Evolutionary conservation across 1,140 invertebrate species (phyloP).

Genomic region (Hycleus cichorii): DNA sequence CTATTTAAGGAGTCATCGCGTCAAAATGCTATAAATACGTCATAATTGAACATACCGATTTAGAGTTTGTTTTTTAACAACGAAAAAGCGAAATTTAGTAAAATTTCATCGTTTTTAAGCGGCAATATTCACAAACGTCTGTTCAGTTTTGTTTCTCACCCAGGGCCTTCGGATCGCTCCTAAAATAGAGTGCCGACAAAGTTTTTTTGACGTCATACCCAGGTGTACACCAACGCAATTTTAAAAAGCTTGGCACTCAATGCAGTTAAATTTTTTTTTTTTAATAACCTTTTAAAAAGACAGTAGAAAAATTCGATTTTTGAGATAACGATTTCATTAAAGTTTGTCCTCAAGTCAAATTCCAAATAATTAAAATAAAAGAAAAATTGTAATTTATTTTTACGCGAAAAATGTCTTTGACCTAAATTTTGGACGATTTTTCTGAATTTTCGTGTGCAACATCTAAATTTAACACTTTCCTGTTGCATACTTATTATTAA

Average conservation of each 20-base stretch:
- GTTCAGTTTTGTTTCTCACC: constrained; percentile 5
- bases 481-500: background rate
- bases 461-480: constrained; percentile 6
- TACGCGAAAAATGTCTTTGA: constrained; percentile 1
- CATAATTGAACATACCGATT: background rate
- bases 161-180: constrained; percentile 9
- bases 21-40: background rate
- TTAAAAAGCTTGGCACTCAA: too few species aligned
- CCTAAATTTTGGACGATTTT: background rate
- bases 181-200: constrained; percentile 14
- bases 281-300: too few species aligned
- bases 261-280: too few species aligned
- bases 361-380: too few species aligned
- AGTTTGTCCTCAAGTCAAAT: too few species aligned
- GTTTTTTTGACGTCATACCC: constrained; percentile 11
- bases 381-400: too few species aligned
- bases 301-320: too few species aligned
- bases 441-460: constrained; percentile 6
- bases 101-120: too few species aligned
- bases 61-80: too few species aligned
- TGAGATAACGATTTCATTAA: too few species aligned
- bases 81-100: too few species aligned
- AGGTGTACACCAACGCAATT: constrained; percentile 14
- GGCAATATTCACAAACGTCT: too few species aligned
- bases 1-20: constrained; percentile 6